Evolutionary conservation across 1,140 invertebrate species (phyloP).

Genomic region (Popillia japonica): DNA sequence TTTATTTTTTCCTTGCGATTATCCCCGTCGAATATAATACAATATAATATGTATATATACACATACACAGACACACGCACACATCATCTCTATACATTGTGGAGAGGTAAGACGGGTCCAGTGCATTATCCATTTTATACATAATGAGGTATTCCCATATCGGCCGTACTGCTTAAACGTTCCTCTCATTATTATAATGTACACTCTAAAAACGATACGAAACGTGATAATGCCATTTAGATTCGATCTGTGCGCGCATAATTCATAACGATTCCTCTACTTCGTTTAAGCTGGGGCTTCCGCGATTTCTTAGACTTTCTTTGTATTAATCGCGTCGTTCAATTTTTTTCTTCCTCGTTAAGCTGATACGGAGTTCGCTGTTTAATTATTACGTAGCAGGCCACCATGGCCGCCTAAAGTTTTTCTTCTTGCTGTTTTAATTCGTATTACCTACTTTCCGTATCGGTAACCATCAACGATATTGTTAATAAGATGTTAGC

Average conservation of each 20-base stretch:
- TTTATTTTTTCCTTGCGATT: constrained; percentile 48
- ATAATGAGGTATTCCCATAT: constrained; percentile 56
- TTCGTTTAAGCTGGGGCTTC: constrained; percentile 48
- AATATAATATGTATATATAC: constrained; percentile 16
- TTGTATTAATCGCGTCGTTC: constrained; percentile 8
- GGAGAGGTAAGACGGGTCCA: constrained; percentile 41
- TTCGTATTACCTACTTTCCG: neutral
- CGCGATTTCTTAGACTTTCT: constrained; percentile 45
- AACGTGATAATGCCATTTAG: constrained; percentile 56
- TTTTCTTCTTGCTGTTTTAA: neutral
- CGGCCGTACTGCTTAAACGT: constrained; percentile 50
- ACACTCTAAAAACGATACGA: constrained; percentile 50
- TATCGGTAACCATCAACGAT: neutral
- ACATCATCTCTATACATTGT: neutral
- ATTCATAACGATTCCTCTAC: constrained; percentile 46
- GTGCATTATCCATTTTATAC: constrained; percentile 57
- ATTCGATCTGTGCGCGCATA: constrained; percentile 49
- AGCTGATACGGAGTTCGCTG: neutral
- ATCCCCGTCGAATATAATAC: neutral
- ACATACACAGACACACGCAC: neutral
- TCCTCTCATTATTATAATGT: constrained; percentile 53
- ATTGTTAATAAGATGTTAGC: too few relatives aligned
- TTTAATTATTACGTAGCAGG: neutral
- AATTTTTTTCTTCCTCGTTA: neutral
- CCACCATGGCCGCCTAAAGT: neutral